These are phyloP conservation scores for Leiothrix lutea DNA, from an alignment of 2,113 vertebrate genomes.

Conservation along the genomic window DNA sequence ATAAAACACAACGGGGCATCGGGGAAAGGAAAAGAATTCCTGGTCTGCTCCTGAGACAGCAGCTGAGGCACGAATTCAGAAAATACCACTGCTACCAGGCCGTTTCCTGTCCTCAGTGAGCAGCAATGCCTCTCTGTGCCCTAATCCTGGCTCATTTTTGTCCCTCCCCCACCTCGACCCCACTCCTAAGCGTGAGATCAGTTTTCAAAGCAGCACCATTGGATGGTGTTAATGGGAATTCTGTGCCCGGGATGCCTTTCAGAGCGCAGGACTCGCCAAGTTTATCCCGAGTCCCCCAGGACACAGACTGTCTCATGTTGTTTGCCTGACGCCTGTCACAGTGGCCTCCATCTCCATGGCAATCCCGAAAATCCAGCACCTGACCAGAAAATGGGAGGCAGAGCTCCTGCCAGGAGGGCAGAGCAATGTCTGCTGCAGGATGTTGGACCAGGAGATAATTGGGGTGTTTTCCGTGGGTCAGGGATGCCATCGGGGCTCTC, in stretches of 20 bases:
- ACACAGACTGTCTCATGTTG: not conserved
- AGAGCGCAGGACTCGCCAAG: fast-evolving
- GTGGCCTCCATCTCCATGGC: not conserved
- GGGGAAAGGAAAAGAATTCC: not conserved
- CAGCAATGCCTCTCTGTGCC: not conserved
- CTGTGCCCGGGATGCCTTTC: not conserved
- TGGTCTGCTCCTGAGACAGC: not conserved
- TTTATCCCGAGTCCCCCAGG: not conserved
- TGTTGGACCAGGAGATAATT: fast-evolving
- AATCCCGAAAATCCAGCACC: not conserved
- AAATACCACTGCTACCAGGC: not conserved
- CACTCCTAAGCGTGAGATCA: not conserved
- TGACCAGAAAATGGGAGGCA: not conserved
- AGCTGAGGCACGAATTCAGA: not conserved
- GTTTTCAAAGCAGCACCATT: not conserved
- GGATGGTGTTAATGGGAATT: not conserved
- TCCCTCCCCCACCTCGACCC: not conserved
- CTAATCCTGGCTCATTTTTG: not conserved
- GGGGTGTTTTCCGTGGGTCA: not conserved
- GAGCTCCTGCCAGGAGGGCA: not conserved
- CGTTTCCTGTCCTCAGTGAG: not conserved
- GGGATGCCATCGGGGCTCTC: not conserved
- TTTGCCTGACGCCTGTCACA: not conserved
- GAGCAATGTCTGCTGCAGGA: fast-evolving
- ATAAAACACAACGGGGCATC: not conserved